These are phyloP conservation scores for Pterophyllum scalare DNA, from an alignment of 2,113 vertebrate species.

Conservation along the genomic window DNA sequence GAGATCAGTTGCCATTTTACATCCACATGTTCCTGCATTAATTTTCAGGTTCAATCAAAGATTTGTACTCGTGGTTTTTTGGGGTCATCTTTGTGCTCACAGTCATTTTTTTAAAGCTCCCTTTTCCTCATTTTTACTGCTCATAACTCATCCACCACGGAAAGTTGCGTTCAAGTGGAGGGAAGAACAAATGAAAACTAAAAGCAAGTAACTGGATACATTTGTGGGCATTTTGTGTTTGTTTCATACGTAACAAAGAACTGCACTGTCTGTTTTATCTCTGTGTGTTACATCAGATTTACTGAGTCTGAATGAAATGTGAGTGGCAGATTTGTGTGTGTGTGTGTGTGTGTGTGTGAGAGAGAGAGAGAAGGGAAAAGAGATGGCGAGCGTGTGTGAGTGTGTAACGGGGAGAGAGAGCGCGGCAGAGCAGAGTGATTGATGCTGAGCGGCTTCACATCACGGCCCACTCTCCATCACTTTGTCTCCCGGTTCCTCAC, in stretches of 20 bases:
- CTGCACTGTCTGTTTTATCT: no score
- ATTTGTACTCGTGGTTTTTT: not conserved
- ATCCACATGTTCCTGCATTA: not conserved
- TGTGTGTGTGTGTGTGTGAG: no score
- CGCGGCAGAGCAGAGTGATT: not conserved
- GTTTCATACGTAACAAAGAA: no score
- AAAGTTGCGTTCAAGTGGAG: not conserved
- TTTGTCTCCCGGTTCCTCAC: not conserved
- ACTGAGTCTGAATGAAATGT: not conserved
- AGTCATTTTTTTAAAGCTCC: not conserved
- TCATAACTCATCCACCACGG: not conserved
- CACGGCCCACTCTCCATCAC: not conserved
- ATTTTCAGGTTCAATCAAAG: not conserved
- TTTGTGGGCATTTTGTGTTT: no score
- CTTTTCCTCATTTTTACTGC: not conserved
- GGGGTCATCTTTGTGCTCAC: not conserved
- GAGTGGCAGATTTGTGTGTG: not conserved
- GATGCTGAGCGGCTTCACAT: not conserved
- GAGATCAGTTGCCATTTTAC: not conserved
- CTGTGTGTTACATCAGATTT: not conserved
- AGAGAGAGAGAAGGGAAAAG: no score
- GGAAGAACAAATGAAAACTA: no score
- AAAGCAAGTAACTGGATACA: no score
- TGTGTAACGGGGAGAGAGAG: slow-evolving; percentile 15
- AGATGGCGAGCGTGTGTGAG: not conserved